Evolutionary conservation across 2,888 invertebrate genomes (phyloP), one percentile per base, ranked within the genome.

Genomic region (Drosophila pseudotakahashii): DNA sequence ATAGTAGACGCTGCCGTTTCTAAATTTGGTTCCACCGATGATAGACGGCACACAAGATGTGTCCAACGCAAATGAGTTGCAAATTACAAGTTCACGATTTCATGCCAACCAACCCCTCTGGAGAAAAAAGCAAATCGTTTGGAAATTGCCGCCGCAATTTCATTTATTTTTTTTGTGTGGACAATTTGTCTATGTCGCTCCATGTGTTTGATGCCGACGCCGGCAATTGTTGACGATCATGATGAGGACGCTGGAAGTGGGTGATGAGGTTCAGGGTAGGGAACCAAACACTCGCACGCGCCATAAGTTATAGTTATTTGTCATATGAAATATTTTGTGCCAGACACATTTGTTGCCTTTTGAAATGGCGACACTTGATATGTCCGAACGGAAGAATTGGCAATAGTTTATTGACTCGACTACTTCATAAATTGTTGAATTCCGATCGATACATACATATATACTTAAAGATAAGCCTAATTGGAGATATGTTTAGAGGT

Each of bases 11-110:
- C 41, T 34, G 11, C 10, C n/a, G 16, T 34, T 10, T 50, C 48
- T 19, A 19, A 39, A 39, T 45, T 37, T 63, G 45, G 44, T 32
- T 23, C 14, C n/a, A 41, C 7, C 41, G 6, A 37, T 26, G 44
- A 61, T 19, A 51, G 50, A 37, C 42, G 7, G 36, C 30, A 16
- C 34, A 32, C 57, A 45, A 61, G 44, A 19, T 19, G 59, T 41
- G 32, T 62, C 39, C 48, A 41, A 39, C 16, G 42, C 37, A 42
- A 67, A 81, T 60, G 58, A 77, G 66, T 74, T 70, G 85, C 78
- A 82, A 81, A 81, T 81, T 81, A 79, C 82, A 85, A 75, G 80
- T 75, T 82, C 80, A 82, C 81, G 86, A 82, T 78, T 85, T 78
- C 26, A 41, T 32, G 78, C 59, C 76, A 74, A 57, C 42, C 19